Percentiles rank a stretch among this genome's conserved stretches.
Evolutionary conservation across 2,888 invertebrate species (phyloP).

Genomic region (Hermaeophaga mercurialis): DNA sequence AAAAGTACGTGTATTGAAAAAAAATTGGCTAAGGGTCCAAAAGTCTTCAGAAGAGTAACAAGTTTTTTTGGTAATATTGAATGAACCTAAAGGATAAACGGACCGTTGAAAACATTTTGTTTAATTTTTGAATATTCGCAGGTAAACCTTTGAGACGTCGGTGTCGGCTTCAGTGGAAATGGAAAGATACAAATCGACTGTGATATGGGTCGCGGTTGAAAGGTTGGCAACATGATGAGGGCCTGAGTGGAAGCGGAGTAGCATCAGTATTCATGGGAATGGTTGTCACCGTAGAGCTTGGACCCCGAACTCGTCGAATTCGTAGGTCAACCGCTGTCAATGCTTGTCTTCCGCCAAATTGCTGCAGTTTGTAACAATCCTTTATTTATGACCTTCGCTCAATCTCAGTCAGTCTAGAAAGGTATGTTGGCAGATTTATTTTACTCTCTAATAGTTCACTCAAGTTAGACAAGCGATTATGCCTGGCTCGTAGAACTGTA

Average conservation of each 20-base stretch:
- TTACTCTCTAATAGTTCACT: not conserved
- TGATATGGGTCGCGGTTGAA: slow-evolving; percentile 43
- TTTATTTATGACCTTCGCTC: slow-evolving; percentile 34
- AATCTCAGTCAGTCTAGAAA: slow-evolving; percentile 33
- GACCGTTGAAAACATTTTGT: no score
- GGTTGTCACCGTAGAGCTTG: slow-evolving; percentile 45
- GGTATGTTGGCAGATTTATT: slow-evolving; percentile 25
- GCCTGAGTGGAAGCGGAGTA: slow-evolving; percentile 36
- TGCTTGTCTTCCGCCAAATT: slow-evolving; percentile 46
- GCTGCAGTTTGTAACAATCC: slow-evolving; percentile 44
- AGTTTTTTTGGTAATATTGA: no score
- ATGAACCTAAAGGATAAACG: no score
- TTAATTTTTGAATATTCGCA: no score
- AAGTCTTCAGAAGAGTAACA: no score
- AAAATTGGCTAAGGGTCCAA: no score
- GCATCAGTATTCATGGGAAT: slow-evolving; percentile 53
- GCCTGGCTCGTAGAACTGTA: no score
- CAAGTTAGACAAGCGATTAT: not conserved
- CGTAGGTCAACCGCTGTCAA: slow-evolving; percentile 54
- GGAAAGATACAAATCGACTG: slow-evolving; percentile 50
- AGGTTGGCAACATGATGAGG: slow-evolving; percentile 46
- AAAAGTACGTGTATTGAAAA: no score
- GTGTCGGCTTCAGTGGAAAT: slow-evolving; percentile 10
- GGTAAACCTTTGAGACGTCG: not conserved
- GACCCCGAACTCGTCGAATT: slow-evolving; percentile 45